phyloP scores from a whole-genome alignment of 2,113 vertebrate genomes.

The Ploceus nigricollis region DNA sequence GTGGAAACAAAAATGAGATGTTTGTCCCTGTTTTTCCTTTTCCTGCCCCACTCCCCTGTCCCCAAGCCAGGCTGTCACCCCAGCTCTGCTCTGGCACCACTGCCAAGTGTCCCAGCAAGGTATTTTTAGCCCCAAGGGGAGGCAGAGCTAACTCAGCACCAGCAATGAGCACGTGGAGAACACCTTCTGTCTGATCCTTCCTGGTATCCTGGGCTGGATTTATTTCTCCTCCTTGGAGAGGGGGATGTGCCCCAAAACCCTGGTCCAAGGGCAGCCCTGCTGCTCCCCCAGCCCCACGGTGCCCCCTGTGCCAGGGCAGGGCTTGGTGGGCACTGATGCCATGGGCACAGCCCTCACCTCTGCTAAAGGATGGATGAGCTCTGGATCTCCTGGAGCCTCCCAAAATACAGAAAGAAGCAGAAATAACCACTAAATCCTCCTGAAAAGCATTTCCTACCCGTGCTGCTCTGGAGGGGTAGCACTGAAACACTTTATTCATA shows the following conservation, averaged over 20 bases:
- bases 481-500: not conserved
- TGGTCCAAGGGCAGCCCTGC: not conserved
- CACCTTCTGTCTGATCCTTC: not conserved
- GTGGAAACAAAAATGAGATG: not conserved
- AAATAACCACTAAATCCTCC: not conserved
- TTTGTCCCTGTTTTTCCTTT: not conserved
- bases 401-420: not conserved
- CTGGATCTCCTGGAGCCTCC: not conserved
- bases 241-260: not conserved
- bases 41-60: no score
- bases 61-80: not conserved
- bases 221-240: not conserved
- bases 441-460: not conserved
- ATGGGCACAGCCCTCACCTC: not conserved
- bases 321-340: not conserved
- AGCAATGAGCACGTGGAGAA: accelerated
- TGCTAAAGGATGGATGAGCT: not conserved
- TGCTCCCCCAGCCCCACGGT: accelerated
- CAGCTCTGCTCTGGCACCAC: not conserved
- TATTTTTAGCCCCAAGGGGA: not conserved
- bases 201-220: not conserved
- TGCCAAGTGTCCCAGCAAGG: accelerated
- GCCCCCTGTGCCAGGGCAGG: not conserved
- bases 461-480: accelerated
- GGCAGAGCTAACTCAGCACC: not conserved